Evolutionary conservation across 2,797 vertebrate genomes (phyloP), one percentile per base, ranked within the genome.

Genomic region (Rhinella marina): DNA sequence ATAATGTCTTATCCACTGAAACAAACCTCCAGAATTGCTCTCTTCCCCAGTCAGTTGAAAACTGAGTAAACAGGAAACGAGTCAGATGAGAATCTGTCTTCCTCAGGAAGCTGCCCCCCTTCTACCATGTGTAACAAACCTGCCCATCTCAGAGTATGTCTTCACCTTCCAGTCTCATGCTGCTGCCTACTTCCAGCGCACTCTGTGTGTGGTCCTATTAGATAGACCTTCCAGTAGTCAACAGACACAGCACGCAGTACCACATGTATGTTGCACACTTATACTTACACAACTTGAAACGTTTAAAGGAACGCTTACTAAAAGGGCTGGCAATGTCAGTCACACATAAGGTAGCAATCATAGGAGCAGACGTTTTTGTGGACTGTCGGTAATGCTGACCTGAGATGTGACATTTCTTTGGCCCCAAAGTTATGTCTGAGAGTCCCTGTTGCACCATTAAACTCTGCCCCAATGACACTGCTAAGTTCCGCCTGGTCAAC

Each of bases 31-130:
- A 86, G 50, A 72, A 62, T 57, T 72, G 61, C 73, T 86, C 68
- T 0, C 70, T 0, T 89, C 89, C 90, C 83, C 62, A 56, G 89
- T 86, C 81, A 80, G 88, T 89, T 89, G 75, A 75, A 84, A 84
- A 87, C 72, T 86, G 88, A 86, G 85, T 89, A 89, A 89, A 89
- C 88, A 89, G 88, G 88, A 89, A 89, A 75, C 62, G 68, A 89
- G 88, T 89, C 73, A 89, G 85, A 89, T 89, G 84, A 86, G 73
- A 89, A 89, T 89, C 88, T 86, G 62, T 80, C 85, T 89, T 89
- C 88, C 88, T 89, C 88, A 89, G 88, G 88, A 89, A 89, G 75
- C 81, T 84, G 52, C 80, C 88, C 80, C 73, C 81, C 82, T 19
- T 73, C 59, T 13, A 32, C 88, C 83, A 52, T 32, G 64, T 77